Conservation (phyloP, 2,888 invertebrate species). For the Lepidonotus clava region DNA sequence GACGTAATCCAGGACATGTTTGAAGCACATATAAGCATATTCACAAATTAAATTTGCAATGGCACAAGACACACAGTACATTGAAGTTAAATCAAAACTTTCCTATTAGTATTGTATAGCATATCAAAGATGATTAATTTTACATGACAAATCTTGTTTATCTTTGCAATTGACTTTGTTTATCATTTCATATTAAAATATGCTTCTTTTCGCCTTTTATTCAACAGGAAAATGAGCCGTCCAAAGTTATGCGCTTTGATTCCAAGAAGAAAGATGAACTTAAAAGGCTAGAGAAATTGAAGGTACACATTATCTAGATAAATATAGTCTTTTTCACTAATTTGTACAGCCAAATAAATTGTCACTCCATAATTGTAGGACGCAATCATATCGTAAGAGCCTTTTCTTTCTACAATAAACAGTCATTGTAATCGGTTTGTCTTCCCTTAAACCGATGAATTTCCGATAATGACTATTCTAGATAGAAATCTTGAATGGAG, state of each 20-base stretch:
- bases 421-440: background rate
- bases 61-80: background rate
- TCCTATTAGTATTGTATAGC: background rate
- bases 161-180: background rate
- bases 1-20: background rate
- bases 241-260: conserved; percentile 73
- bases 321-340: background rate
- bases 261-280: conserved; percentile 71
- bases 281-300: conserved; percentile 65
- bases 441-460: background rate
- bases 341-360: no score
- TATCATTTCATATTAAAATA: background rate
- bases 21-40: background rate
- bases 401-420: no score
- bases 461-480: background rate
- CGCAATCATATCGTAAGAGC: no score
- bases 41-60: background rate
- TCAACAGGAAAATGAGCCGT: conserved; percentile 70
- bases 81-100: background rate
- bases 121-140: background rate
- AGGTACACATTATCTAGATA: conserved; percentile 5
- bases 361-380: no score
- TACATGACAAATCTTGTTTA: background rate
- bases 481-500: background rate
- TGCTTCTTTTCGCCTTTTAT: conserved; percentile 57